Percentiles rank a stretch among this genome's conserved stretches.
Conservation (phyloP, 2,888 invertebrate species). For the Apantesis nais region DNA sequence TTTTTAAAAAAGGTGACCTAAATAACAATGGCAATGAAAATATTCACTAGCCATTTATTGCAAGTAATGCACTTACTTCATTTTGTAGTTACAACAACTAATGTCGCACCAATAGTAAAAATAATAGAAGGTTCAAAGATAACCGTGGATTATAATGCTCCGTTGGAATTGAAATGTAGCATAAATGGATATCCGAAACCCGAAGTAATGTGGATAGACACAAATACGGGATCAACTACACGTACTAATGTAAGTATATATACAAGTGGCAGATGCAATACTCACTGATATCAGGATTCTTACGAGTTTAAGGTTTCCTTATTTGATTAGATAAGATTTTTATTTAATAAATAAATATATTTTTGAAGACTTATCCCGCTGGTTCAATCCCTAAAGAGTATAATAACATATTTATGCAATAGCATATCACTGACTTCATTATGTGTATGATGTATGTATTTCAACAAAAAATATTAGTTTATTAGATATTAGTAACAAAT, state of each 20-base stretch:
- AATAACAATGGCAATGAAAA: background rate
- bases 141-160: conserved; percentile 40
- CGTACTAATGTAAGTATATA: conserved; percentile 47
- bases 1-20: background rate
- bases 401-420: too few species aligned
- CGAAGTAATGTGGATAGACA: conserved; percentile 57
- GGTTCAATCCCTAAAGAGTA: too few species aligned
- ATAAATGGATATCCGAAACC: conserved; percentile 63
- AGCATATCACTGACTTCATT: too few species aligned
- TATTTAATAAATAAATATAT: too few species aligned
- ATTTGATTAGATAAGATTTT: too few species aligned
- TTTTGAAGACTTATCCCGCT: too few species aligned
- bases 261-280: background rate
- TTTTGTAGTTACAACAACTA: conserved; percentile 32
- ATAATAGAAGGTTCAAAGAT: conserved; percentile 47
- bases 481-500: too few species aligned
- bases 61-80: background rate
- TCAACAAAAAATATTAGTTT: too few species aligned
- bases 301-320: background rate
- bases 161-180: conserved; percentile 58
- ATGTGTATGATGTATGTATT: too few species aligned
- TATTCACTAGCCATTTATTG: background rate
- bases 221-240: conserved; percentile 35
- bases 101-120: conserved; percentile 46
- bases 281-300: background rate